Evolutionary conservation across 1,140 invertebrate genomes (phyloP), one percentile per base, ranked within the genome.

Genomic region (Drosophila watanabei): DNA sequence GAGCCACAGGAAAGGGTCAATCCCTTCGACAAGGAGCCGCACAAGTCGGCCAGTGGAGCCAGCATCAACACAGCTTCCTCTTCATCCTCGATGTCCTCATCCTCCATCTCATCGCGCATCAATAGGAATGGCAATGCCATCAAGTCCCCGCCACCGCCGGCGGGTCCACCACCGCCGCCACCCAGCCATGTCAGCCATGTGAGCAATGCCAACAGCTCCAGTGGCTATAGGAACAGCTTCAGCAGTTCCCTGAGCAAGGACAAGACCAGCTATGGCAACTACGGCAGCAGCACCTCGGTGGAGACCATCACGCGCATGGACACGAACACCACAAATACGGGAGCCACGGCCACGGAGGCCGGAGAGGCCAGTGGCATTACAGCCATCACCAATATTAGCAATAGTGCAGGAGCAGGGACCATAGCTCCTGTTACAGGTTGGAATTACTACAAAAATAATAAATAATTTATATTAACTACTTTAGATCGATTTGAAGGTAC

Each of bases 241-340:
- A 89, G 86, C 75, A 90, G 86, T 51, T 83, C 87, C 4, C 57
- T 90, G 32, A 90, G 87, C 65, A 92, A 92, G 70, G 91, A 91
- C 57, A 91, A 90, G 70, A 83, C 85, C 62, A 91, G 88, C 54
- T 92, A 91, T n/a, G 86, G 87, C 39, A 92, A 91, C 41, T 92
- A 91, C 39, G 91, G 90, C 49, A 92, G 91, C 78, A 86, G 51
- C 75, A 92, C 80, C 9, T 92, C 91, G 13, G 81, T 92, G 41
- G 91, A 92, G 72, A 92, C 91, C 43, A 92, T 92, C 35, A 92
- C 91, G 14, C 88, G 91, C n/a, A 92, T 92, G 91, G 91, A 92
- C 32, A 92, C 91, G 1, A 89, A 81, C 13, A 92, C 90, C 48
- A 90, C 82, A 2, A 89, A 80, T 60, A 90, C 85, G 0, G 75